Evolutionary conservation across 2,888 invertebrate species (phyloP).

Genomic region (Platycheirus albimanus): DNA sequence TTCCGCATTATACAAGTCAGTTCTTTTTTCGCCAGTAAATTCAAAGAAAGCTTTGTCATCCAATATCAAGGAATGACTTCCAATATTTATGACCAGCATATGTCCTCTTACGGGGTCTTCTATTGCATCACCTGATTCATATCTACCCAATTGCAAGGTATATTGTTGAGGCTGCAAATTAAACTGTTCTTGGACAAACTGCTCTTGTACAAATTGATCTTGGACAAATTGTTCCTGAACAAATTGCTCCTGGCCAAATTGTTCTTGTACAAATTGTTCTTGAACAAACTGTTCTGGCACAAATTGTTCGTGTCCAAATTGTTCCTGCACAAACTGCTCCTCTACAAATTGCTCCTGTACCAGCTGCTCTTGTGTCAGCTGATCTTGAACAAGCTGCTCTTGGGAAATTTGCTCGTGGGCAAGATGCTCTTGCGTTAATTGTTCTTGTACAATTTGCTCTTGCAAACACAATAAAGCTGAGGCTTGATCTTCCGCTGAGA

Average conservation of each 20-base stretch:
- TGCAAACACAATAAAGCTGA: constrained; percentile 57
- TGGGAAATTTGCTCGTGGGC: constrained; percentile 44
- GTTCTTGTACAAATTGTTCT: constrained; percentile 34
- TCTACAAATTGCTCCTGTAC: constrained; percentile 35
- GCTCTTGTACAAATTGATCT: constrained; percentile 51
- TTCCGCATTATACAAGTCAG: constrained; percentile 21
- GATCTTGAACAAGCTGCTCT: constrained; percentile 22
- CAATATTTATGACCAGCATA: constrained; percentile 28
- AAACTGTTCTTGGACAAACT: constrained; percentile 49
- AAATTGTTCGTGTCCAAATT: constrained; percentile 44
- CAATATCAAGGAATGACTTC: constrained; percentile 27
- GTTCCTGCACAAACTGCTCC: constrained; percentile 40
- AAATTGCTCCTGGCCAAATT: constrained; percentile 46
- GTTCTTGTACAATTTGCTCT: constrained; percentile 55
- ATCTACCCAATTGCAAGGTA: constrained; percentile 38
- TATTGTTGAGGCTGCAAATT: constrained; percentile 38
- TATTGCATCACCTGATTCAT: constrained; percentile 52
- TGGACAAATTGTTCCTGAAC: constrained; percentile 46
- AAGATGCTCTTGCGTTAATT: constrained; percentile 48
- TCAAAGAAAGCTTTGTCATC: constrained; percentile 30
- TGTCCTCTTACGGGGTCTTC: constrained; percentile 36
- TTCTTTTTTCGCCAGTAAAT: constrained; percentile 31
- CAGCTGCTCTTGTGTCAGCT: constrained; percentile 24
- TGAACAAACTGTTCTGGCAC: constrained; percentile 27
- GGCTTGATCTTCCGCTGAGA: constrained; percentile 54